A percentile compares a stretch with the other conserved stretches of the same genome.
phyloP scores from a whole-genome alignment of 2,113 vertebrate genomes.

The Callionymus lyra region DNA sequence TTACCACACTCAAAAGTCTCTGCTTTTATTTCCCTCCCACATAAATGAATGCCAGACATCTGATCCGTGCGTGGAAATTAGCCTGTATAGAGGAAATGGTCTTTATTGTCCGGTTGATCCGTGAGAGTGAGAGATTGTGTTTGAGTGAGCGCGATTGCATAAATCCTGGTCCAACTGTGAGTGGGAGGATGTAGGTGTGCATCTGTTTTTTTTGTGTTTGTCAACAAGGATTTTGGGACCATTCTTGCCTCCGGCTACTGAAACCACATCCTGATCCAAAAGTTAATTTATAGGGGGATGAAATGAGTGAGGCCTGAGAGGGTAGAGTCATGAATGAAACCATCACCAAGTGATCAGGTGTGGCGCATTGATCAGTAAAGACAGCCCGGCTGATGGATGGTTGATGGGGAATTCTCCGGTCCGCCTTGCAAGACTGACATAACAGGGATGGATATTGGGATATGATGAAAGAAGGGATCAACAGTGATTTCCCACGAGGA shows the following conservation, averaged over 20 bases:
- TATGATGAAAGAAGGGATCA: constrained; percentile 32
- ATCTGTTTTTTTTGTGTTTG: constrained; percentile 1
- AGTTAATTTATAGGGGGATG: no score
- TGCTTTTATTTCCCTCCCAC: constrained; percentile 29
- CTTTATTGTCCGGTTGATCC: constrained; percentile 20
- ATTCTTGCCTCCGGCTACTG: constrained; percentile 19
- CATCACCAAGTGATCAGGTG: neutral
- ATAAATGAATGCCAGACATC: constrained; percentile 22
- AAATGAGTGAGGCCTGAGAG: constrained; percentile 2
- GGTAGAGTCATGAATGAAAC: neutral
- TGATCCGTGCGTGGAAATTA: constrained; percentile 38
- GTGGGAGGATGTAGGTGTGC: constrained; percentile 28
- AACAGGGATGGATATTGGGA: constrained; percentile 12
- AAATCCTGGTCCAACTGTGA: constrained; percentile 38
- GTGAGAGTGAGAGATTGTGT: constrained; percentile 2
- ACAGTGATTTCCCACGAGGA: constrained; percentile 46
- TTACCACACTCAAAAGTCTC: constrained; percentile 28
- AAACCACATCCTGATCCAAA: no score
- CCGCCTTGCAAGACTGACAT: constrained; percentile 23
- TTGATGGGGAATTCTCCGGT: constrained; percentile 20
- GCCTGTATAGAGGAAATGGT: constrained; percentile 15
- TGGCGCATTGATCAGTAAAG: constrained; percentile 18
- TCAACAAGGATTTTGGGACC: neutral
- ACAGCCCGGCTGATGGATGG: constrained; percentile 18
- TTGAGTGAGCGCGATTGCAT: constrained; percentile 26